Conservation (phyloP, 37 sponge, comb jelly and placozoan genomes). For the Ianthella basta region DNA sequence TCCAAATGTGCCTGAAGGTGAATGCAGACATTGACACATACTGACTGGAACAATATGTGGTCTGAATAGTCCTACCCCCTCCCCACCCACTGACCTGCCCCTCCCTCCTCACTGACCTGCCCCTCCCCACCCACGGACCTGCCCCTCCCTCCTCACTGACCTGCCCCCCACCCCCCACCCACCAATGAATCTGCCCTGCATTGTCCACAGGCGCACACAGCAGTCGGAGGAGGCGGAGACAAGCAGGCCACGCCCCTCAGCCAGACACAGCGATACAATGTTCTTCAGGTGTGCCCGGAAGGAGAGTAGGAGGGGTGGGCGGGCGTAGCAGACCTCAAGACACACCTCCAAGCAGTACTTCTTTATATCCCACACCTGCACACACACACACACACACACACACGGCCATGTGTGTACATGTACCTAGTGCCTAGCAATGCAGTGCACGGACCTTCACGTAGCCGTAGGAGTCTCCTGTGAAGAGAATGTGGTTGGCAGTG, state of each 20-base stretch:
- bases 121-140: neutral
- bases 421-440: too few species aligned
- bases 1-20: conserved; percentile 82
- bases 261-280: conserved; percentile 65
- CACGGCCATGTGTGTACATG: conserved; percentile 18
- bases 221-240: conserved; percentile 81
- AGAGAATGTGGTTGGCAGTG: conserved; percentile 32
- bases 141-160: neutral
- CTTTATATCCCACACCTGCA: conserved; percentile 72
- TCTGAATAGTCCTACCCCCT: neutral
- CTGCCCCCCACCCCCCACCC: neutral
- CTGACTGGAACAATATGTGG: neutral
- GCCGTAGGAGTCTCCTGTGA: conserved; percentile 81
- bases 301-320: conserved; percentile 47
- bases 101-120: too few species aligned
- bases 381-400: conserved; percentile 25
- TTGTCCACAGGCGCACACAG: conserved; percentile 80
- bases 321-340: neutral
- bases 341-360: conserved; percentile 56
- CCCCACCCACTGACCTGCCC: conserved; percentile 17
- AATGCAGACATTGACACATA: neutral
- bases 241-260: conserved; percentile 61
- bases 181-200: conserved; percentile 80
- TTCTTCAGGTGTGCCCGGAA: conserved; percentile 65
- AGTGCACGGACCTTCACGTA: conserved; percentile 65